A percentile compares a stretch with the other conserved stretches of the same genome.
Conservation (phyloP, 1,140 invertebrate species). For the Dreissena polymorpha region DNA sequence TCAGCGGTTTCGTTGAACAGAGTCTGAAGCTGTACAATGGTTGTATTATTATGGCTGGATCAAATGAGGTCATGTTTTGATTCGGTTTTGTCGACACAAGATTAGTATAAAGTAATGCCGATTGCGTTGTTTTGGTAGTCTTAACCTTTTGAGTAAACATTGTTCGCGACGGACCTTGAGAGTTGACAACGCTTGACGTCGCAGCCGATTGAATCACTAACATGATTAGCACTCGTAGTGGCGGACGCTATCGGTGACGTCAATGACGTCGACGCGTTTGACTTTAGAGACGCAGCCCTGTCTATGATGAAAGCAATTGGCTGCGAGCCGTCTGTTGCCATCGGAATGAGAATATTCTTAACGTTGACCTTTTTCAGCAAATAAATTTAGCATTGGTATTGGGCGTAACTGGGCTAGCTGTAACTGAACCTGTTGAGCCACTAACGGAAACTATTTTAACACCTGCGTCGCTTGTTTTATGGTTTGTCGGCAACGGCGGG, state of each 20-base stretch:
- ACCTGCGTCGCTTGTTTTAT: too few relatives aligned
- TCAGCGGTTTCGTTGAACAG: too few relatives aligned
- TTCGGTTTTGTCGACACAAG: too few relatives aligned
- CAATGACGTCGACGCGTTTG: neutral
- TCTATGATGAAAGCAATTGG: slow-evolving; percentile 12
- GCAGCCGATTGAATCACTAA: neutral
- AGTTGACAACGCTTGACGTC: neutral
- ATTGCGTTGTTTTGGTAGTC: too few relatives aligned
- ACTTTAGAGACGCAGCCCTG: neutral
- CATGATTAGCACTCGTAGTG: neutral
- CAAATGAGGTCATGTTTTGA: too few relatives aligned
- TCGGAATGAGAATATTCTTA: slow-evolving; percentile 44
- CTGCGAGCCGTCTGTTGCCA: neutral
- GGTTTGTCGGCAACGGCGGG: too few relatives aligned
- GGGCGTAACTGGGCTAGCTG: neutral
- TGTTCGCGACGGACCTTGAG: too few relatives aligned
- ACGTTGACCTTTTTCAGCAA: slow-evolving; percentile 37
- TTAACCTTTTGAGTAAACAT: too few relatives aligned
- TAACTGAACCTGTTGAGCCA: neutral
- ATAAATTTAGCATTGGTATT: slow-evolving; percentile 21
- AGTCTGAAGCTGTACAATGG: too few relatives aligned
- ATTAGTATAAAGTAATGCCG: too few relatives aligned
- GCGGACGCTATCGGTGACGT: neutral
- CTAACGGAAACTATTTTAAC: too few relatives aligned
- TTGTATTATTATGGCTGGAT: too few relatives aligned